phyloP scores from a whole-genome alignment of 2,113 vertebrate genomes.

The Phylloscopus trochiloides region DNA sequence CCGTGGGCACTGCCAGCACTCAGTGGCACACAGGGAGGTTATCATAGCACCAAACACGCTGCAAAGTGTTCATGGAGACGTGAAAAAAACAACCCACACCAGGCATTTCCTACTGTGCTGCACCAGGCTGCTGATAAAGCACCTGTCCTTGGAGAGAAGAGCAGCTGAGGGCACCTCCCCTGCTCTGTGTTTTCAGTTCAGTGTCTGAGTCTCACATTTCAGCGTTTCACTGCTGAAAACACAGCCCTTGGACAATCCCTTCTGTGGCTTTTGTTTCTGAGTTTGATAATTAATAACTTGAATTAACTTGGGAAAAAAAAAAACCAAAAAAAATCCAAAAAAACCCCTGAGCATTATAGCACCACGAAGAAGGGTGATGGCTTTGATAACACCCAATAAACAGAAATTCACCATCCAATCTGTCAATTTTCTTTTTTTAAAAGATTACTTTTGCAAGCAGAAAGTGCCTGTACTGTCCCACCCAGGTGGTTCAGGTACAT shows the following conservation, averaged over 20 bases:
- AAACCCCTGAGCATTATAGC: not conserved
- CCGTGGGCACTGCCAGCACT: not conserved
- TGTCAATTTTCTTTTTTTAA: not conserved
- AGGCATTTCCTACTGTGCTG: not conserved
- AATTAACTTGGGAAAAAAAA: not conserved
- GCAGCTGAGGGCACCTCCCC: not conserved
- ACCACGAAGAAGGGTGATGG: slow-evolving; percentile 1
- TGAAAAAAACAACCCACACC: not conserved
- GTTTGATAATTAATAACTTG: not conserved
- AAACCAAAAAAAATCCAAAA: not conserved
- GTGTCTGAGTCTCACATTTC: not conserved
- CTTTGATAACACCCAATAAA: slow-evolving; percentile 8
- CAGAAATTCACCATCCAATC: not conserved
- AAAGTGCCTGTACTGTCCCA: not conserved
- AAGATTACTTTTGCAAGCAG: not conserved
- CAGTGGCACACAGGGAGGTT: not conserved
- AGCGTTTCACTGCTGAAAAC: not conserved
- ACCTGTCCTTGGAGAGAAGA: not conserved
- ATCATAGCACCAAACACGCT: slow-evolving; percentile 33
- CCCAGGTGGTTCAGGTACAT: not conserved
- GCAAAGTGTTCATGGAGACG: not conserved
- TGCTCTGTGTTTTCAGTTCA: not conserved
- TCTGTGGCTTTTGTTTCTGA: not conserved
- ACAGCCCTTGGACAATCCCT: not conserved
- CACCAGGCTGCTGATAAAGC: not conserved